Base-by-base conservation (phyloP, 2,888 invertebrate species). In the Calliopum simillimum region DNA sequence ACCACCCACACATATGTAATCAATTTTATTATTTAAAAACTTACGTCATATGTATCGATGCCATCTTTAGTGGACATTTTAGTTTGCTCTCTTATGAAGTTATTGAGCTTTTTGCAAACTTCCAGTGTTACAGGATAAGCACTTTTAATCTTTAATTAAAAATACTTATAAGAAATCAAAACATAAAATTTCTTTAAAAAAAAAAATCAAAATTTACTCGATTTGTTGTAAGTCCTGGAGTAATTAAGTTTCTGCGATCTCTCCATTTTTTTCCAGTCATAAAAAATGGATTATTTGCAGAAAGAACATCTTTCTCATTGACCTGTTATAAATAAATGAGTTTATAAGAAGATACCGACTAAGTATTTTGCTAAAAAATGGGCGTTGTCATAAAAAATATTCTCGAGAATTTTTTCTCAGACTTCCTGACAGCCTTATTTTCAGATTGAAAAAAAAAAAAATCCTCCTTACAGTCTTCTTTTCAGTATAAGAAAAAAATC, bases 41-140 rank as follows among this genome's bases (percentile, higher is more conserved):
- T 70, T 73, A 87, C 83, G 68, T 88, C 86, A 78, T 87, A 87
- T 13, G 82, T 84, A 73, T 88, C 86, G 14, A 86, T 74, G 16
- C 86, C 86, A 21, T 66, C 69, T 1, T 80, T 79, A 69, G 71
- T 75, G 71, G 80, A 67, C 74, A 73, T 79, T 43, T 73, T 78
- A 0, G 77, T 76, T 2, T 81, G 77, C 2, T 79, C 75, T 0
- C 84, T 82, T 1, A 89, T 74, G 56, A 85, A 87, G 0, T 82
- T 76, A 0, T 86, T 80, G 68, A 89, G 80, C 41, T 82, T 80
- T 8, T 83, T 77, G 3, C 85, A 81, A 6, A 88, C 87, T 4
- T 84, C 82, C 44, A 82, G 76, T 6, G 89, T 83, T 3, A 88
- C 81, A 0, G 86, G 84, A 71, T 87, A 88, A 78, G 88, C 85